phyloP scores from a whole-genome alignment of 2,113 vertebrate species.

The Dissostichus mawsoni region DNA sequence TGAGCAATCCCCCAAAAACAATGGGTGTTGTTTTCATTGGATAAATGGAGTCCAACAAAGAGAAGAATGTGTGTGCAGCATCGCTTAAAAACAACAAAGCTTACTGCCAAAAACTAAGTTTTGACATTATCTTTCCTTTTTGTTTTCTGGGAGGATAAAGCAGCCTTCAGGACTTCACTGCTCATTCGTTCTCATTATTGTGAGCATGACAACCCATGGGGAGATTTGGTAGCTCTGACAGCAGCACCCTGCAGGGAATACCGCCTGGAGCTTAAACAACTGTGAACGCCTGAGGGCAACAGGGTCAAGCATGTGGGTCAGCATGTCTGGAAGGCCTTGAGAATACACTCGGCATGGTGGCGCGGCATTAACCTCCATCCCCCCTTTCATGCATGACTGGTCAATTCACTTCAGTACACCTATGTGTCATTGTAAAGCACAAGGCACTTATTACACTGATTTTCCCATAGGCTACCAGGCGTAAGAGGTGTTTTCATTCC shows the following conservation, averaged over 20 bases:
- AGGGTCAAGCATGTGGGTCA: constrained; percentile 60
- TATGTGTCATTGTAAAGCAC: constrained; percentile 2
- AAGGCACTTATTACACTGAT: neutral
- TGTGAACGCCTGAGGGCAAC: constrained; percentile 26
- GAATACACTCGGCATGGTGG: constrained; percentile 55
- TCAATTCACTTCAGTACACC: constrained; percentile 12
- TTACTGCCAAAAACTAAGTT: constrained; percentile 7
- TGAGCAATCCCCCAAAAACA: constrained; percentile 35
- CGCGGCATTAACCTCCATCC: constrained; percentile 32
- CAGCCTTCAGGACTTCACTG: neutral
- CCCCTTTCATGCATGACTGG: neutral
- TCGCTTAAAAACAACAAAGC: constrained; percentile 23
- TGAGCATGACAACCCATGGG: constrained; percentile 29
- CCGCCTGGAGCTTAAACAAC: constrained; percentile 43
- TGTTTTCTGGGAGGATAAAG: constrained; percentile 1
- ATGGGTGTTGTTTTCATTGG: constrained; percentile 30
- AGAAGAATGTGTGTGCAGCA: neutral
- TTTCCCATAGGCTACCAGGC: neutral
- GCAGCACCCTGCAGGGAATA: constrained; percentile 32
- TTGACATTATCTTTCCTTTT: constrained; percentile 1
- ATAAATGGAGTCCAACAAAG: neutral
- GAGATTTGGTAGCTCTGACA: constrained; percentile 43
- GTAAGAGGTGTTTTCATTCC: neutral
- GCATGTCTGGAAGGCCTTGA: constrained; percentile 56
- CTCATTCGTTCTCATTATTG: constrained; percentile 36